These are phyloP conservation scores for Lasioglossum marginatum DNA, from an alignment of 2,888 invertebrate species.

Conservation along the genomic window DNA sequence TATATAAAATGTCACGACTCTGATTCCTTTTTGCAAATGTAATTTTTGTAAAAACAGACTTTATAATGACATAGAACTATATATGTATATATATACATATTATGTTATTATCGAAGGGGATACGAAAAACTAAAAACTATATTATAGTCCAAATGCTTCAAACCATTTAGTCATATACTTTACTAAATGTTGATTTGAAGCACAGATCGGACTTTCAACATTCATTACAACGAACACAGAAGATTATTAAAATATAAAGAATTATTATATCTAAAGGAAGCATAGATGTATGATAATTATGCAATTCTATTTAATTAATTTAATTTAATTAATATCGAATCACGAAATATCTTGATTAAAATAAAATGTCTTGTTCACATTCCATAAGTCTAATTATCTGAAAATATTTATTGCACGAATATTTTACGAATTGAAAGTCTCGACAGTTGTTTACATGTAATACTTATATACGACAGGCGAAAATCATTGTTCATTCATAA, in stretches of 20 bases:
- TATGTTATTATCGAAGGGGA: slow-evolving; percentile 5
- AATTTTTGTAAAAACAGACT: slow-evolving; percentile 28
- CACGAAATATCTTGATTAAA: slow-evolving; percentile 41
- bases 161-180: slow-evolving; percentile 11
- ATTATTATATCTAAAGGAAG: slow-evolving; percentile 19
- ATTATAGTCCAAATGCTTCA: slow-evolving; percentile 22
- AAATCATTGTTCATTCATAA: slow-evolving; percentile 44
- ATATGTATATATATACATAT: neutral
- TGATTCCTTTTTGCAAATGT: slow-evolving; percentile 46
- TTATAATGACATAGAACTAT: slow-evolving; percentile 10
- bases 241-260: slow-evolving; percentile 33
- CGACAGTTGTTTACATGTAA: slow-evolving; percentile 36
- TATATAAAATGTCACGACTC: slow-evolving; percentile 36
- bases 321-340: slow-evolving; percentile 37
- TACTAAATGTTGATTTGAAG: slow-evolving; percentile 21
- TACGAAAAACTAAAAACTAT: neutral
- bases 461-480: slow-evolving; percentile 21
- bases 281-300: slow-evolving; percentile 35
- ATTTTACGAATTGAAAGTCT: slow-evolving; percentile 41
- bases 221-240: slow-evolving; percentile 41
- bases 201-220: slow-evolving; percentile 14
- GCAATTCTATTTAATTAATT: slow-evolving; percentile 39
- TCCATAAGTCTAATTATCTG: slow-evolving; percentile 52
- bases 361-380: slow-evolving; percentile 57
- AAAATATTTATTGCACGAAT: slow-evolving; percentile 44